Base-by-base conservation (phyloP, 2,113 vertebrate species). In the Pangasianodon hypophthalmus region DNA sequence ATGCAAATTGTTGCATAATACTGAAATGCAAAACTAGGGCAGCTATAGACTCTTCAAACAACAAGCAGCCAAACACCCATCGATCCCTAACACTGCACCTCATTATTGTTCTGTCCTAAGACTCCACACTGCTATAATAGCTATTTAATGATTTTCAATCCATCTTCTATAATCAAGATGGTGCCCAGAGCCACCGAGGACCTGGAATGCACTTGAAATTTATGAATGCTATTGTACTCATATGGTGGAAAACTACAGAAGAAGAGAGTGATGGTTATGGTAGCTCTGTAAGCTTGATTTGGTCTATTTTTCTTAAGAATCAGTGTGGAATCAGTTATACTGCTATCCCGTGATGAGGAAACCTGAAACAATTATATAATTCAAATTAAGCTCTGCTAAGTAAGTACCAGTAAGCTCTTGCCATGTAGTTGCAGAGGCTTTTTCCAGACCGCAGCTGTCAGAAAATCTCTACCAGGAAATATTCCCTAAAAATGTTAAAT, bases 141-240 rank as follows among this genome's bases (percentile, higher is more conserved):
- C 89, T 88, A 91, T 93, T 93, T 93, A 93, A 93, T 85, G 93
- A 93, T 91, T 79, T 73, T 84, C 92, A 88, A 93, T 93, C 92
- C 92, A 92, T 93, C 92, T 93, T 92, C 62, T 84, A 90, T 92
- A 91, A 91, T 92, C 88, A 92, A 91, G 88, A 92, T 80, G 82
- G 82, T 37, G 87, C 87, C 91, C 79, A 44, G 56, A 91, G 89
- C 88, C 88, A 87, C 56, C n/a, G 69, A 85, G 56, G 84, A 88
- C 91, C 90, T 87, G 88, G 62, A 87, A 88, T 82, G 82, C 87
- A 90, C 37, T 89, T 89, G 37, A 87, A 85, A 89, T 89, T 54
- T 87, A 88, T 88, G 87, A 56, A 58, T 80, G 84, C 46, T 77
- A 69, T 88, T 82, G 48, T 60, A 88, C 79, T 83, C 62, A 24